Evolutionary conservation across 2,888 invertebrate species (phyloP).

Genomic region (Agriopis aurantiaria): DNA sequence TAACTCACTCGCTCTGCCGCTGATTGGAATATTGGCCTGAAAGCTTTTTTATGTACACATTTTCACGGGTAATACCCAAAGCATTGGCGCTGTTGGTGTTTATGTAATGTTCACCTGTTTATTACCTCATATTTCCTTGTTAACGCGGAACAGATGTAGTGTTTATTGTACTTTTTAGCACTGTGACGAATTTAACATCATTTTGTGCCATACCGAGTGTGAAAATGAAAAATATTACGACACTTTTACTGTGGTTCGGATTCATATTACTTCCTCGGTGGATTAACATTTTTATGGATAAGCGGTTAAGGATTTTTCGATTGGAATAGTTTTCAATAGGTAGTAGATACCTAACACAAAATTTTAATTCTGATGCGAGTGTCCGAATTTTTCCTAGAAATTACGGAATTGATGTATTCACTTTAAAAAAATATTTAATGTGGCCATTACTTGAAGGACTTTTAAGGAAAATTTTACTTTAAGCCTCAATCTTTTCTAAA

Average conservation of each 20-base stretch:
- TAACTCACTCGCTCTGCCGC: conserved; percentile 63
- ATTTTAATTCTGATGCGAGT: too few species aligned
- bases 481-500: too few species aligned
- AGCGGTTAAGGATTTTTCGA: too few species aligned
- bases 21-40: conserved; percentile 72
- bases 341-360: too few species aligned
- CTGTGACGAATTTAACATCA: conserved; percentile 36
- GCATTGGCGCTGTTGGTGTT: conserved; percentile 58
- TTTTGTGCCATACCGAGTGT: conserved; percentile 17
- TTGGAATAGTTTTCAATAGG: background rate
- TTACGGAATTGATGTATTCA: too few species aligned
- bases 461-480: too few species aligned
- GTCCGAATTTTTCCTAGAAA: too few species aligned
- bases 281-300: background rate
- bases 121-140: conserved; percentile 53
- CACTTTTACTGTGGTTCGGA: conserved; percentile 1
- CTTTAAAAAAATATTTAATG: too few species aligned
- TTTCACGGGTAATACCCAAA: conserved; percentile 62
- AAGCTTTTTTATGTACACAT: conserved; percentile 74
- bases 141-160: conserved; percentile 40
- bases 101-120: conserved; percentile 57
- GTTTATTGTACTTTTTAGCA: conserved; percentile 43
- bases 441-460: too few species aligned
- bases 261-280: background rate
- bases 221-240: conserved; percentile 4